phyloP scores from a whole-genome alignment of 2,113 vertebrate species.

The Leptobrachium leishanense region DNA sequence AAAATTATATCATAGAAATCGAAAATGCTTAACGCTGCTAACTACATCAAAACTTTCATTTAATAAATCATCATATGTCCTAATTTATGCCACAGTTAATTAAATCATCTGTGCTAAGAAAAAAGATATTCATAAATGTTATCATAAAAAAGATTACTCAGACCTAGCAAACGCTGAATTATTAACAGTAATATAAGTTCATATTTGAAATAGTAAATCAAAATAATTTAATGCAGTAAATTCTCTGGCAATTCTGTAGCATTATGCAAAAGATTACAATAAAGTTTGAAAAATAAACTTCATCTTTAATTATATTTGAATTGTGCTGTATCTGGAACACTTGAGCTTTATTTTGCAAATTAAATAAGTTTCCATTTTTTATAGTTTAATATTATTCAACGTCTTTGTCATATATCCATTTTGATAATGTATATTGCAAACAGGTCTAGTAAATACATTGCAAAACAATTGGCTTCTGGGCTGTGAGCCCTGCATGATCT shows the following conservation, averaged over 20 bases:
- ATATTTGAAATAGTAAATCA: not conserved
- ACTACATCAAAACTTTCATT: not conserved
- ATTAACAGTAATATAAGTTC: not conserved
- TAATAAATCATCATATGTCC: slow-evolving; percentile 13
- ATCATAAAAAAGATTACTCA: not conserved
- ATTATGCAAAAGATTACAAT: not conserved
- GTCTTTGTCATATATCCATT: no score
- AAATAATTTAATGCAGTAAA: not conserved
- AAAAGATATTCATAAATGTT: not conserved
- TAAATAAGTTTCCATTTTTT: no score
- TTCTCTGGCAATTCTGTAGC: not conserved
- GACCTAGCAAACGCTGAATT: not conserved
- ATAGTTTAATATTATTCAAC: no score
- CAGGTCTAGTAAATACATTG: no score
- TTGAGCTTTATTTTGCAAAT: no score
- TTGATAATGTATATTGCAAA: no score
- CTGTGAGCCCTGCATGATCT: no score
- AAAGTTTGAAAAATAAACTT: not conserved
- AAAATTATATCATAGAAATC: slow-evolving; percentile 10
- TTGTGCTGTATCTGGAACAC: no score
- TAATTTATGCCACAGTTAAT: not conserved
- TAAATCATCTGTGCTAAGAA: slow-evolving; percentile 15
- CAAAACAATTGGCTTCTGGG: no score
- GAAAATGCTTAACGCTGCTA: not conserved
- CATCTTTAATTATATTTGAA: not conserved